phyloP scores from a whole-genome alignment of 2,888 invertebrate species.

The Trypoxylon attenuatum region DNA sequence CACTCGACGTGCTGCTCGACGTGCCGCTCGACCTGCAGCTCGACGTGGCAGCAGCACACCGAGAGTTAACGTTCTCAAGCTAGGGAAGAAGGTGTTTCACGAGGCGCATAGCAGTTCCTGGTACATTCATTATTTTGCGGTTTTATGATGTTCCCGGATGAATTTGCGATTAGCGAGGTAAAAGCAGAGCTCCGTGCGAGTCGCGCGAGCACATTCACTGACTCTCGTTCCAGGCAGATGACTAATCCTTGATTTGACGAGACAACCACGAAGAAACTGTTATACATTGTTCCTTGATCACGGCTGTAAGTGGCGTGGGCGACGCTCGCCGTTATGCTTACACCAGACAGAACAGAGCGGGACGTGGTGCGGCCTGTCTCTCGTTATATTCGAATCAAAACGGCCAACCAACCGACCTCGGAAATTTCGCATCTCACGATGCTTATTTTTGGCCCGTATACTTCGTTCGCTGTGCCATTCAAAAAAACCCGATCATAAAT shows the following conservation, averaged over 20 bases:
- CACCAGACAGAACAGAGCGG: constrained; percentile 8
- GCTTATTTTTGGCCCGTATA: constrained; percentile 3
- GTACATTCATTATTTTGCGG: not conserved
- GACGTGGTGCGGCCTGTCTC: not conserved
- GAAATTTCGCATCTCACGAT: constrained; percentile 21
- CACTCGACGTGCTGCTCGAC: too few species aligned
- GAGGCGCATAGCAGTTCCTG: not conserved
- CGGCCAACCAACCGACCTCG: constrained; percentile 11
- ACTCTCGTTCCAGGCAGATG: constrained; percentile 53
- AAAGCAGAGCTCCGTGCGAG: constrained; percentile 17
- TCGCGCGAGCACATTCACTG: constrained; percentile 28
- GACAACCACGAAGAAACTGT: constrained; percentile 69
- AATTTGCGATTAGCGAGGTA: constrained; percentile 11
- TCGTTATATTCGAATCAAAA: constrained; percentile 26
- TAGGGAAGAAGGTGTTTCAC: not conserved
- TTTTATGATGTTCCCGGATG: not conserved
- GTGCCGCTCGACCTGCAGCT: too few species aligned
- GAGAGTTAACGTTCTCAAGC: not conserved
- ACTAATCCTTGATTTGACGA: constrained; percentile 68
- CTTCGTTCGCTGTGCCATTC: constrained; percentile 19
- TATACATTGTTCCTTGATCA: constrained; percentile 70
- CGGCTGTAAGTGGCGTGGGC: constrained; percentile 55
- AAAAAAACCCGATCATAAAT: constrained; percentile 20
- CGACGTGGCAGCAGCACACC: too few species aligned
- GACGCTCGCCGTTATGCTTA: constrained; percentile 46